Evolutionary conservation across 1,140 invertebrate genomes (phyloP), one percentile per base, ranked within the genome.

Genomic region (Drosophila suzukii): DNA sequence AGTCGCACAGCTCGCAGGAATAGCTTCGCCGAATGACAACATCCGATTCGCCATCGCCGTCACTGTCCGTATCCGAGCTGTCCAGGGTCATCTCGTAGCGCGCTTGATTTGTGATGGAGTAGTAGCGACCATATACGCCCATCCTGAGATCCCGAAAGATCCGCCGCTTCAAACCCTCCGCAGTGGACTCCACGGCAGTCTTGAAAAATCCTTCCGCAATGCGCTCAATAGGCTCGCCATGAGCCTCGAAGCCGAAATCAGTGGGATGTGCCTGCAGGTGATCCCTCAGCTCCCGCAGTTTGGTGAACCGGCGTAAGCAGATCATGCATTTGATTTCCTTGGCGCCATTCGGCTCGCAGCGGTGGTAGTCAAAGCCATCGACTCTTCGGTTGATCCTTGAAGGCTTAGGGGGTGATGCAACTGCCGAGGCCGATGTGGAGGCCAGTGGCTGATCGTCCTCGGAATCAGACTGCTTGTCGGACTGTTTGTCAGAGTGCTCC

Each of bases 281-380:
- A 3, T 78, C 41, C 8, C 84, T 75, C 6, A 89, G 55, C 44
- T 89, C 73, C 0, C 85, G 58, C 20, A 89, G 6, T 27, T 72
- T 89, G 6, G 62, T 60, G 24, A 90, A 89, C n/a, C 70, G 47
- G 12, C 67, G 73, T 4, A 89, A 44, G 27, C 84, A 89, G 15
- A 89, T 89, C 84, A 89, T 89, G 30, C 84, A 89, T 43, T 84
- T 70, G 17, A 89, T 89, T 44, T 80, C 75, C 32, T 89, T 89
- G 27, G 73, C 82, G 0, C 84, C 84, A 51, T 89, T 89, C 0
- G 84, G 80, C 11, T 80, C 62, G n/a, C 84, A 84, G 17, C 76
- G 78, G 58, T 89, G 44, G 20, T 67, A 63, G 15, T 89, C 85
- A 4, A 89, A 89, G 17, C 59, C 73, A 17, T 83, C 67, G 0